Evolutionary conservation across 2,797 vertebrate genomes (phyloP), one percentile per base, ranked within the genome.

Genomic region (Darevskia nairensis): DNA sequence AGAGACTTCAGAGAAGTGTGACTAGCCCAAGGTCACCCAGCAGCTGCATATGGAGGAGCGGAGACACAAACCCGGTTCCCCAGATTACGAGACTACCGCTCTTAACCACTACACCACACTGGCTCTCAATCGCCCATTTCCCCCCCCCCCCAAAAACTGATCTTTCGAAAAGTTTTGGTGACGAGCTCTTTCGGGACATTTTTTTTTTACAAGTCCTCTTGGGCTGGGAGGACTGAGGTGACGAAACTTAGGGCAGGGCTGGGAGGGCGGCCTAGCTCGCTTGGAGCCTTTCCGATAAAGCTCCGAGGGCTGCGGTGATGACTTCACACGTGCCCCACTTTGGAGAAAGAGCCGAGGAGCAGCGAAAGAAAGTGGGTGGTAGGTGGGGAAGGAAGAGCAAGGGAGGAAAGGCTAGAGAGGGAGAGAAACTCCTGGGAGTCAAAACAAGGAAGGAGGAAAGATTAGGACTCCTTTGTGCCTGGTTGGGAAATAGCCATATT

Each of bases 161-260:
- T 88, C 93, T 50, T 72, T 46, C 55, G 17, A 25, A 50, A 55
- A 78, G 87, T 91, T 91, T 61, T 80, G 89, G 87, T 93, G 93
- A 95, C 92, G 86, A 90, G 85, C 89, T 90, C 94, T 87, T 89
- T 94, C 88, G 91, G 94, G 90, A n/a, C 90, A 80, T 92, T 66
- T 50, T 75, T 35, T 46, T 50, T 50, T 94, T 94, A 87, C 83
- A 90, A 94, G 93, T 90, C 92, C 66, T 89, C 90, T 86, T 79
- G 66, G 66, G 23, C 27, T 80, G 86, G 76, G 68, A 80, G 44
- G 69, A 11, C 55, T 23, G 41, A 3, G 10, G 72, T 88, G 86
- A 68, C 39, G 78, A 90, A 88, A 82, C 3, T 50, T 15, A 46
- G 82, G 86, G 59, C 78, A 61, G 61, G 46, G 78, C 29, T 66